phyloP scores from a whole-genome alignment of 2,797 vertebrate genomes.

The Threskiornis aethiopicus region DNA sequence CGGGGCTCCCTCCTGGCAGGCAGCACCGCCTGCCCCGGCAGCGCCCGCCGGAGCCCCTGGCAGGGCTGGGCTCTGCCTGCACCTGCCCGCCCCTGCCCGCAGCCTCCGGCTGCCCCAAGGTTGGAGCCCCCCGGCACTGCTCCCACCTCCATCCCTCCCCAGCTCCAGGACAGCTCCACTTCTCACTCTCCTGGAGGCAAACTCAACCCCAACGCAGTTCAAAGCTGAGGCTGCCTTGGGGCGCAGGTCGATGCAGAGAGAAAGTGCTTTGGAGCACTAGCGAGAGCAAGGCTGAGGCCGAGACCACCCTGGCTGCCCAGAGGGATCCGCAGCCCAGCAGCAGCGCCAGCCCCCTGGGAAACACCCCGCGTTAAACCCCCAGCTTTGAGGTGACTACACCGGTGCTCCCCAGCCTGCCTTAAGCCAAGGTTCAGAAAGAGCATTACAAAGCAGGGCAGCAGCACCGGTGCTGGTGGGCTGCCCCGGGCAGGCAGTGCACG shows the following conservation, averaged over 20 bases:
- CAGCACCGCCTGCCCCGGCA: not conserved
- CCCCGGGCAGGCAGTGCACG: too few species aligned
- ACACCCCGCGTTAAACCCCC: not conserved
- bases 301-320: not conserved
- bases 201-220: not conserved
- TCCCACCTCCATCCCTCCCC: not conserved
- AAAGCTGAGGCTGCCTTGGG: not conserved
- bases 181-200: not conserved
- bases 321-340: not conserved
- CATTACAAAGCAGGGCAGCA: not conserved
- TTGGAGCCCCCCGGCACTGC: not conserved
- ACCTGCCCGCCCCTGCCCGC: not conserved
- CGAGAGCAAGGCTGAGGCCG: accelerated
- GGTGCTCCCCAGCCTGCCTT: not conserved
- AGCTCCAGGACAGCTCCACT: not conserved
- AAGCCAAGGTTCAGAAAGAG: not conserved
- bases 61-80: not conserved
- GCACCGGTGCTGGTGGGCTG: not conserved
- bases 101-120: too few species aligned
- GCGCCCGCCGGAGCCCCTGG: not conserved
- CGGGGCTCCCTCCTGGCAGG: not conserved
- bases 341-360: not conserved
- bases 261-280: too few species aligned
- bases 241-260: too few species aligned
- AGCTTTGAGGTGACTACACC: not conserved